These are phyloP conservation scores for Gobius niger DNA, from an alignment of 2,113 vertebrate species.

Conservation along the genomic window DNA sequence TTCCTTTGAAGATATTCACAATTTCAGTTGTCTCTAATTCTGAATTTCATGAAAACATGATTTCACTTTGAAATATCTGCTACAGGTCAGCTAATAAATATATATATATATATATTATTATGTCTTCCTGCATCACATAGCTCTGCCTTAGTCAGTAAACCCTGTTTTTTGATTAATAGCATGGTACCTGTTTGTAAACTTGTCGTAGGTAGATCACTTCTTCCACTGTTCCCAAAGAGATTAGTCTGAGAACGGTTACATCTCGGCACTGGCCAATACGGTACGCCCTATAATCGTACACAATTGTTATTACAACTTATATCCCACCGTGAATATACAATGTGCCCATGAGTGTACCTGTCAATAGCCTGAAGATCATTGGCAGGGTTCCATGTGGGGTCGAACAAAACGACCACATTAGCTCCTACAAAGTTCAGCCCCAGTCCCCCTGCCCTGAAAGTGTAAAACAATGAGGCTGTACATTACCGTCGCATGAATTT, in stretches of 20 bases:
- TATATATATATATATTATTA: too few species aligned
- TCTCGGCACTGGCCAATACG: conserved; percentile 93
- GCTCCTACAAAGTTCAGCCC: conserved; percentile 97
- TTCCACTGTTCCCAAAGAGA: conserved; percentile 94
- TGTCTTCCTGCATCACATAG: too few species aligned
- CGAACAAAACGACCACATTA: conserved; percentile 93
- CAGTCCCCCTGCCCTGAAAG: conserved; percentile 90
- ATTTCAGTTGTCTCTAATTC: too few species aligned
- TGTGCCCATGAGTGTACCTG: conserved; percentile 69
- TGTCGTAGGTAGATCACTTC: conserved; percentile 95
- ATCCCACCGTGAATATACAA: neutral
- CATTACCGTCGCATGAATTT: neutral
- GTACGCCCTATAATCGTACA: conserved; percentile 81
- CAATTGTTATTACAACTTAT: neutral
- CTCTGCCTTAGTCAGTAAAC: too few species aligned
- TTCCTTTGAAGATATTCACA: too few species aligned
- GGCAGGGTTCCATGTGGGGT: conserved; percentile 98
- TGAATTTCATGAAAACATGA: too few species aligned
- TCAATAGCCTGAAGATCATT: conserved; percentile 98
- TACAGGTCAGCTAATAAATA: too few species aligned
- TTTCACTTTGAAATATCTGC: too few species aligned
- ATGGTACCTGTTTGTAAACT: conserved; percentile 92
- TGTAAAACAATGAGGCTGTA: neutral
- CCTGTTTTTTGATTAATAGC: neutral
- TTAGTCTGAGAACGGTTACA: conserved; percentile 91